Base-by-base conservation (phyloP, 2,797 vertebrate species). In the Acipenser oxyrinchus region DNA sequence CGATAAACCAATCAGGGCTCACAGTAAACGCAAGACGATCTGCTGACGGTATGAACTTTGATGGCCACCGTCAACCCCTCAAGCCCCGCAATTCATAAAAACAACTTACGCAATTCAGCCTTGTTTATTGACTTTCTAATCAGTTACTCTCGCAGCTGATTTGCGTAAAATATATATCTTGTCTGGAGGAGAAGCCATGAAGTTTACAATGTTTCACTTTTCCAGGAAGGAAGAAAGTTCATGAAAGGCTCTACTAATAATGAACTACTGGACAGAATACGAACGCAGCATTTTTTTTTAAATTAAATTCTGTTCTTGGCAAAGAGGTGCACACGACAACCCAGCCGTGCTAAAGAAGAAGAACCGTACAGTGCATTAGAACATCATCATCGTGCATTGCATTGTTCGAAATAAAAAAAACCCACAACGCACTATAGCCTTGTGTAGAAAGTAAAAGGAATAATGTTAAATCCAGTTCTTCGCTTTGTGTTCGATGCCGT, bases 31-130 rank as follows among this genome's bases (percentile, higher is more conserved):
- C 37, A 13, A 37, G 37, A 57, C 10, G 48, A 55, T 51, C 60
- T 61, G 50, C 60, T 23, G 15, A 63, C 51, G 61, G 49, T 57
- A 10, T 66, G 69, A 53, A 51, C 65, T 66, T 70, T 70, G 65
- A 66, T 66, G 65, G 64, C 52, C 69, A 66, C 60, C 69, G 64
- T 70, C 69, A 66, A 63, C 55, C 12, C 63, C 69, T 66, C 67
- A 5, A 37, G 37, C 15, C 13, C 51, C 63, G 60, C 11, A 49
- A 66, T 62, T 62, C 57, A 8, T 18, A 49, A 63, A 63, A 63
- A 11, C 15, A 3, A 63, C 53, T 51, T 63, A 68, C 60, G 60
- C 65, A 61, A 51, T 53, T 66, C 49, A 37, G 68, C 51, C 11
- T 50, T 61, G 62, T 51, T 62, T 51, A 58, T 11, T 7, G 55